These are phyloP conservation scores for Oceanites oceanicus DNA, from an alignment of 2,113 vertebrate species.

Conservation along the genomic window DNA sequence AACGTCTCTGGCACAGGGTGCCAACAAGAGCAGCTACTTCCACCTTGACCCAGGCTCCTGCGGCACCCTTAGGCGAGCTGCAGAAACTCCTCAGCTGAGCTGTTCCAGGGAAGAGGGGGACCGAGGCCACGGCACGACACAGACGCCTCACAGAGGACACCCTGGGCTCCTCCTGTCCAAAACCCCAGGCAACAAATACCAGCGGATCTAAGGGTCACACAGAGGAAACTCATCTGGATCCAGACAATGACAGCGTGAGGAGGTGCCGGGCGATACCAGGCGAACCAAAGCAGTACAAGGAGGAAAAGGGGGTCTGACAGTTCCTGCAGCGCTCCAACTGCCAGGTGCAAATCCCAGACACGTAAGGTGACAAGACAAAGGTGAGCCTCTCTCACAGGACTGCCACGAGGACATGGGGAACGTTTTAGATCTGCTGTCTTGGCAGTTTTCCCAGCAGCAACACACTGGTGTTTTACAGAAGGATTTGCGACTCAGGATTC, in stretches of 20 bases:
- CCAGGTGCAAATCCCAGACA: not conserved
- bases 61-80: accelerated
- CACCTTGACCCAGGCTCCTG: not conserved
- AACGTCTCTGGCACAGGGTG: accelerated
- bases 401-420: not conserved
- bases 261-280: not conserved
- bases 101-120: not conserved
- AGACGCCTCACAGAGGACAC: accelerated
- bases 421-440: accelerated
- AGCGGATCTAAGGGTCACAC: not conserved
- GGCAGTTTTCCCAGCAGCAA: not conserved
- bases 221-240: not conserved
- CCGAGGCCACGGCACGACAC: not conserved
- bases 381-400: not conserved
- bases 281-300: not conserved
- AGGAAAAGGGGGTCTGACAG: not conserved
- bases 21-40: not conserved
- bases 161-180: not conserved
- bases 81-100: not conserved
- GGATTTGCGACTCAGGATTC: not conserved
- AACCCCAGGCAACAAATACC: not conserved
- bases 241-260: not conserved
- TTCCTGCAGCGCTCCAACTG: not conserved
- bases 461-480: not conserved
- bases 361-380: not conserved